phyloP scores from a whole-genome alignment of 2,113 vertebrate species.

The Amazona vittata region DNA sequence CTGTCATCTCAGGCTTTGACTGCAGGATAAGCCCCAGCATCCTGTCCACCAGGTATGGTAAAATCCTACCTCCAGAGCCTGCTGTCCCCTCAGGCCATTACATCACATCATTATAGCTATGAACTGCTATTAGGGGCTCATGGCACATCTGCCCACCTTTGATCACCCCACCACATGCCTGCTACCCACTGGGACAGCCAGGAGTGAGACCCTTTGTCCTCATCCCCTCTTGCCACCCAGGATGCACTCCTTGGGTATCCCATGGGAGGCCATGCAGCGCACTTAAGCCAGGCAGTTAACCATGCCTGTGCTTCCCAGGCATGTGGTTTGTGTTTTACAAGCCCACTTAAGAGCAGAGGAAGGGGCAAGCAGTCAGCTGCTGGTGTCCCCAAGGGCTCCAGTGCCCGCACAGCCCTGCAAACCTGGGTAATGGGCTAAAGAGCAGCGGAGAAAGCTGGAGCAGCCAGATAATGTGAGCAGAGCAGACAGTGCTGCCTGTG shows the following conservation, averaged over 20 bases:
- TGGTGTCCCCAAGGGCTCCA: background rate
- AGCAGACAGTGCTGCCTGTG: background rate
- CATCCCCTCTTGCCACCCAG: rapidly evolving
- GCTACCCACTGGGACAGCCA: background rate
- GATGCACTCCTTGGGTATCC: background rate
- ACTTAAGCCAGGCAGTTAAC: background rate
- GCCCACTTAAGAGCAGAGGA: background rate
- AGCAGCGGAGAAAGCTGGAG: background rate
- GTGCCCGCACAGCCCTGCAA: background rate
- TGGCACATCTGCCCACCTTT: background rate
- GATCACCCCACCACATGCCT: rapidly evolving
- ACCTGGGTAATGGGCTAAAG: background rate
- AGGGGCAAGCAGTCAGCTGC: background rate
- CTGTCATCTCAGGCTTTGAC: background rate
- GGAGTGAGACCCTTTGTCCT: background rate
- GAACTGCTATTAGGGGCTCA: rapidly evolving
- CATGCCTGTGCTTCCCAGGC: background rate
- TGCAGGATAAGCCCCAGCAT: background rate
- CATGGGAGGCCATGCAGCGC: rapidly evolving
- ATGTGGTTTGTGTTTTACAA: background rate
- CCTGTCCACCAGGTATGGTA: rapidly evolving
- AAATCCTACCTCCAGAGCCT: background rate
- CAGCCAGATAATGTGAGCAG: background rate
- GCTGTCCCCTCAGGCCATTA: background rate
- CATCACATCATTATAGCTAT: background rate